These are phyloP conservation scores for Steinernema feltiae DNA, from an alignment of 1,140 invertebrate species.

Conservation along the genomic window DNA sequence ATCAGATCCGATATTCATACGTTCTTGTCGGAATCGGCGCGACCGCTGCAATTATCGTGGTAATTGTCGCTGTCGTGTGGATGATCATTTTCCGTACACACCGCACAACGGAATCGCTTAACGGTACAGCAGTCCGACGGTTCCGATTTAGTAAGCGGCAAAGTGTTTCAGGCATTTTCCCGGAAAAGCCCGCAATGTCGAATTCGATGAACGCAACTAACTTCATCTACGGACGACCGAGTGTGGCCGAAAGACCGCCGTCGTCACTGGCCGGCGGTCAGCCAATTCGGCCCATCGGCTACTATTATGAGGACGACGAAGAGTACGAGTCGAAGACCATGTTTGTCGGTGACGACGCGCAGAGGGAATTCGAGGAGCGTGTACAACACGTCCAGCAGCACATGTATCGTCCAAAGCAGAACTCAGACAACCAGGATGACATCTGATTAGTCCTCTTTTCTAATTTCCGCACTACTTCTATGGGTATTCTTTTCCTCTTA, in stretches of 20 bases:
- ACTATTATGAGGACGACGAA: slow-evolving; percentile 43
- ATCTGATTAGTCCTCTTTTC: neutral
- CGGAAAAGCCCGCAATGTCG: neutral
- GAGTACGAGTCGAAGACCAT: slow-evolving; percentile 47
- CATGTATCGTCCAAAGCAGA: slow-evolving; percentile 37
- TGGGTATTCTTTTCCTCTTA: neutral
- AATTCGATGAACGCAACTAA: neutral
- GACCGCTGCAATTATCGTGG: neutral
- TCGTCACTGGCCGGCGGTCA: slow-evolving; percentile 7
- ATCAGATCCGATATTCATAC: neutral
- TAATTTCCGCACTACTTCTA: neutral
- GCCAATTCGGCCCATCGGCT: slow-evolving; percentile 32
- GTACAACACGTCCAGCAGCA: slow-evolving; percentile 45
- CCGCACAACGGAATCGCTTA: neutral
- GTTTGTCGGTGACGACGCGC: slow-evolving; percentile 42
- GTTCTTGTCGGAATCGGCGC: slow-evolving; percentile 8
- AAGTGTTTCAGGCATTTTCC: neutral
- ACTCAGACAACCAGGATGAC: neutral
- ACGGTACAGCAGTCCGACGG: neutral
- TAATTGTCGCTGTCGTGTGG: slow-evolving; percentile 41
- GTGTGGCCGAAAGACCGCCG: neutral
- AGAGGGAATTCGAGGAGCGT: slow-evolving; percentile 41
- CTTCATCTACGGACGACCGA: neutral
- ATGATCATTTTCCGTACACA: slow-evolving; percentile 49
- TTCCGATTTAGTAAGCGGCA: neutral